Evolutionary conservation across 2,888 invertebrate species (phyloP).

Genomic region (Melanotus villosus): DNA sequence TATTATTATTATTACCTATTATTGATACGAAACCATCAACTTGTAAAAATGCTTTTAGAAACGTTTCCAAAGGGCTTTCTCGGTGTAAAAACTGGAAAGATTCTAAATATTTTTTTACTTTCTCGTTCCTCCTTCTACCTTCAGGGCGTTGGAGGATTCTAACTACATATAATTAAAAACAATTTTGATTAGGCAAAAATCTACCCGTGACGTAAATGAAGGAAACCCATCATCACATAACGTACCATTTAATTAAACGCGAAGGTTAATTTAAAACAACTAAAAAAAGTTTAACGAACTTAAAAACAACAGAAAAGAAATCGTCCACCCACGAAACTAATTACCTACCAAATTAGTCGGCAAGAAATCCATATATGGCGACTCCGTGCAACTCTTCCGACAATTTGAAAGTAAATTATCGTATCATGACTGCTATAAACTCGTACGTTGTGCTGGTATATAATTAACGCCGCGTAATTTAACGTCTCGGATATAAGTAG

Average conservation of each 20-base stretch:
- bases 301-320: slow-evolving; percentile 30
- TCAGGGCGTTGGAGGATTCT: too few relatives aligned
- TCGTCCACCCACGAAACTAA: slow-evolving; percentile 39
- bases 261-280: slow-evolving; percentile 7
- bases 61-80: too few relatives aligned
- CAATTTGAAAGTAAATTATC: slow-evolving; percentile 43
- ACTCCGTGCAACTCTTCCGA: slow-evolving; percentile 30
- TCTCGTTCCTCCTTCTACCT: too few relatives aligned
- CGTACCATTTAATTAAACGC: neutral
- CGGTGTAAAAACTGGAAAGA: too few relatives aligned
- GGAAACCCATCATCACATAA: too few relatives aligned
- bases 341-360: slow-evolving; percentile 43
- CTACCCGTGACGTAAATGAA: too few relatives aligned
- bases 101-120: too few relatives aligned
- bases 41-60: too few relatives aligned
- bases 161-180: too few relatives aligned
- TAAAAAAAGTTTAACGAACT: slow-evolving; percentile 5
- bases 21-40: too few relatives aligned
- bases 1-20: too few relatives aligned
- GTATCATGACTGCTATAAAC: slow-evolving; percentile 31
- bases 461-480: slow-evolving; percentile 34
- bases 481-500: slow-evolving; percentile 9
- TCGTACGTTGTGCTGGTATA: slow-evolving; percentile 24
- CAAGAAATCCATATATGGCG: slow-evolving; percentile 40
- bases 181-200: too few relatives aligned